These are phyloP conservation scores for Diadegma fenestrale DNA, from an alignment of 2,888 invertebrate genomes.

Conservation along the genomic window DNA sequence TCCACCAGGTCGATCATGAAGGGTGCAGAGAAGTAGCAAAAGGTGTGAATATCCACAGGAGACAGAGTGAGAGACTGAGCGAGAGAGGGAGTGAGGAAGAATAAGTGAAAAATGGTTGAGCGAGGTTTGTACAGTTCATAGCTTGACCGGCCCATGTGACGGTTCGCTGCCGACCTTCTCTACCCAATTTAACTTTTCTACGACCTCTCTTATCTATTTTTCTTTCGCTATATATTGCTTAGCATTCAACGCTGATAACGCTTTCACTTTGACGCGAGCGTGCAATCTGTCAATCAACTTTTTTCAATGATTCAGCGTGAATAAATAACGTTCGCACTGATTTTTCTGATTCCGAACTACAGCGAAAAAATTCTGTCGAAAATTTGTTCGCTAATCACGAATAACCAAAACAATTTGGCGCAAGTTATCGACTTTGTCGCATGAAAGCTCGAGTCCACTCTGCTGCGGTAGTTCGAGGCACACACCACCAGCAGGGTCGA, in stretches of 20 bases:
- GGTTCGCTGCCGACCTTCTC: slow-evolving; percentile 72
- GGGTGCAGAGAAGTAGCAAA: slow-evolving; percentile 42
- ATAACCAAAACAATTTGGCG: slow-evolving; percentile 3
- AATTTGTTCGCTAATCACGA: background rate
- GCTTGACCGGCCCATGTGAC: slow-evolving; percentile 68
- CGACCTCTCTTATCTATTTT: slow-evolving; percentile 12
- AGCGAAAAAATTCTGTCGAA: background rate
- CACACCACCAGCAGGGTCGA: slow-evolving; percentile 71
- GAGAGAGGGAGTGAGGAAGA: slow-evolving; percentile 17
- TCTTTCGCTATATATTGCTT: background rate
- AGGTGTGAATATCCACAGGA: slow-evolving; percentile 42
- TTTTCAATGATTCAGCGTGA: background rate
- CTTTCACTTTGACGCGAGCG: background rate
- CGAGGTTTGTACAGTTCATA: slow-evolving; percentile 66
- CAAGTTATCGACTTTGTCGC: slow-evolving; percentile 10
- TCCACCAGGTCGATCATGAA: slow-evolving; percentile 32
- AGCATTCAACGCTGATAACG: background rate
- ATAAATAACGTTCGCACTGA: background rate
- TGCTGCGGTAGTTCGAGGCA: slow-evolving; percentile 32
- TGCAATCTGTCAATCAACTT: background rate
- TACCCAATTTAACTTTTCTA: slow-evolving; percentile 49
- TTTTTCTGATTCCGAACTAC: background rate
- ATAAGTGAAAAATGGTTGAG: slow-evolving; percentile 27
- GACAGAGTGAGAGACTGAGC: slow-evolving; percentile 29
- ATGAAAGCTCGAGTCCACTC: background rate